phyloP scores from a whole-genome alignment of 2,113 vertebrate species.

The Mesoclemmys tuberculata region DNA sequence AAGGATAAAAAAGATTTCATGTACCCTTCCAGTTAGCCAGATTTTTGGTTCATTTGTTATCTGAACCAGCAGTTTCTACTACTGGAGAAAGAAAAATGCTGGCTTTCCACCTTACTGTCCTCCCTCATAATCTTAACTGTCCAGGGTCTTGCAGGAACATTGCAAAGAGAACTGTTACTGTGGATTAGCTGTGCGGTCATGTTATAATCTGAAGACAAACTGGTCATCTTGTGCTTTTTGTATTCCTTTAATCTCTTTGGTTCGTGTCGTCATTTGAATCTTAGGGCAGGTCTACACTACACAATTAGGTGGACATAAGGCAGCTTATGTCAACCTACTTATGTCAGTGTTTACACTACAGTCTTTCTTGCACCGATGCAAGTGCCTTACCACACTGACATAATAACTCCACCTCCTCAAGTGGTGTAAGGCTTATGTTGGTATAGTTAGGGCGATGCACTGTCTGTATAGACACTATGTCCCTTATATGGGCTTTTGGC shows the following conservation, averaged over 20 bases:
- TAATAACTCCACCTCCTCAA: too few species aligned
- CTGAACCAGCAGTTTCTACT: conserved; percentile 4
- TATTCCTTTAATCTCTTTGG: not conserved
- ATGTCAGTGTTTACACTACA: too few species aligned
- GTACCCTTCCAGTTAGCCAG: not conserved
- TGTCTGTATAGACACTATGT: too few species aligned
- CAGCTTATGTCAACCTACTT: too few species aligned
- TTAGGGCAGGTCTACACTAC: too few species aligned
- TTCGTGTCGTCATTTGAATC: not conserved
- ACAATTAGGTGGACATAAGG: too few species aligned
- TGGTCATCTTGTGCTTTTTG: not conserved
- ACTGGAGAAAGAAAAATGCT: not conserved
- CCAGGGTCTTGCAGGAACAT: not conserved
- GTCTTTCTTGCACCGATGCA: too few species aligned
- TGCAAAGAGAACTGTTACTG: not conserved
- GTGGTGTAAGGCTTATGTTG: too few species aligned
- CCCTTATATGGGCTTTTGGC: too few species aligned
- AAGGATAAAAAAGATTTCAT: not conserved
- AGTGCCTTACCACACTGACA: too few species aligned
- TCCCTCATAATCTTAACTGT: not conserved
- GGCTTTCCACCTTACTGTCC: not conserved
- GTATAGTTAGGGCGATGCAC: too few species aligned
- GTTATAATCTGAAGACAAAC: not conserved
- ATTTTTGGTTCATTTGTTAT: not conserved
- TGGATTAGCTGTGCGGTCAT: not conserved